These are phyloP conservation scores for Boulengeromyrus knoepffleri DNA, from an alignment of 2,113 vertebrate genomes.

Conservation along the genomic window DNA sequence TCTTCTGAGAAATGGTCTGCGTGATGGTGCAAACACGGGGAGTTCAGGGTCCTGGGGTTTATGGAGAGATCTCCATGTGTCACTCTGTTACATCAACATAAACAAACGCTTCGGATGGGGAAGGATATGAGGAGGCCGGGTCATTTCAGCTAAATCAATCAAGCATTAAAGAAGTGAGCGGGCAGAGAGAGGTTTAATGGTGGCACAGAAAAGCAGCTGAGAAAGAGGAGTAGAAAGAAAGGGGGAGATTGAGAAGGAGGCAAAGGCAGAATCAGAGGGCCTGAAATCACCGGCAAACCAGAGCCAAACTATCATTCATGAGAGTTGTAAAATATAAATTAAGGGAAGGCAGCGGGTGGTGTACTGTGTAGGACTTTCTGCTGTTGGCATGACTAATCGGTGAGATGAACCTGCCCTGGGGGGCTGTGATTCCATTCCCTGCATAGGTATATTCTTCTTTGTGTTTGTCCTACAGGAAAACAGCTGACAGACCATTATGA, in stretches of 20 bases:
- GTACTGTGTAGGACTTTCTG: slow-evolving; percentile 9
- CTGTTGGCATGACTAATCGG: slow-evolving; percentile 20
- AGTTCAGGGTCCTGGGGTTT: background rate
- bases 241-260: background rate
- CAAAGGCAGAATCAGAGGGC: background rate
- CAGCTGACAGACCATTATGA: background rate
- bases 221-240: background rate
- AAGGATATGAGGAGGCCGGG: background rate
- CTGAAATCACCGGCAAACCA: background rate
- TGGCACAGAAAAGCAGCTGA: background rate
- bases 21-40: background rate
- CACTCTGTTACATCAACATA: background rate
- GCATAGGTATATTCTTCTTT: background rate
- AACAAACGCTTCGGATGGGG: background rate
- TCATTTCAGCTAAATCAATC: background rate
- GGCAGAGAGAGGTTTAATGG: background rate
- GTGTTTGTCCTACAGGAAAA: background rate
- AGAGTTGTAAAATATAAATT: slow-evolving; percentile 17
- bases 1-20: background rate
- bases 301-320: slow-evolving; percentile 14
- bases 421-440: background rate
- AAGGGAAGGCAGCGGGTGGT: slow-evolving; percentile 2
- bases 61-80: background rate
- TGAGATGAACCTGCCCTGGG: background rate
- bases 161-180: background rate